Percentiles rank a stretch among this genome's conserved stretches.
These are phyloP conservation scores for Columba livia DNA, from an alignment of 2,113 vertebrate species.

Conservation along the genomic window DNA sequence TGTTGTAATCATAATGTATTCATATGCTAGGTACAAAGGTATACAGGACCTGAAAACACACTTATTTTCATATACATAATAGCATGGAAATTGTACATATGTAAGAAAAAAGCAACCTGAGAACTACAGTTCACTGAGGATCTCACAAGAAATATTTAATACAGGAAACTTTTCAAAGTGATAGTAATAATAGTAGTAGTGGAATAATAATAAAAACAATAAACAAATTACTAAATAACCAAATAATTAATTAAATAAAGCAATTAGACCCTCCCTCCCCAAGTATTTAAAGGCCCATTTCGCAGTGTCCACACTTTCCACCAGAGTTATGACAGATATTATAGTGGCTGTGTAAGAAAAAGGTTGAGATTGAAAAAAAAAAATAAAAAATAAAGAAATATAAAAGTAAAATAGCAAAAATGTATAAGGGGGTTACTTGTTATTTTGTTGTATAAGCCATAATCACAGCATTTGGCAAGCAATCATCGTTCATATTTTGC, in stretches of 20 bases:
- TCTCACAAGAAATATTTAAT: background rate
- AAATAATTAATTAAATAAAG: background rate
- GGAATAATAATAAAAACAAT: background rate
- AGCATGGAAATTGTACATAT: background rate
- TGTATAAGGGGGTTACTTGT: background rate
- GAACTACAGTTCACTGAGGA: background rate
- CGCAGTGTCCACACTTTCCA: background rate
- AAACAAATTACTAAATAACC: no score
- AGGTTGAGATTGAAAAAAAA: background rate
- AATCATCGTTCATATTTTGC: background rate
- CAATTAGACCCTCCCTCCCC: background rate
- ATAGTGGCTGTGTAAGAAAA: background rate
- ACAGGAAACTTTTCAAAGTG: background rate
- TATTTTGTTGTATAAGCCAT: background rate
- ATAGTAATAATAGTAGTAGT: background rate
- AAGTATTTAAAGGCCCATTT: background rate
- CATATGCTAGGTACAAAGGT: background rate
- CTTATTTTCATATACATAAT: background rate
- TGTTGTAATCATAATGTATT: background rate
- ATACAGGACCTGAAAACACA: background rate
- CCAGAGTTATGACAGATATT: background rate
- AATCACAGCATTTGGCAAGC: background rate
- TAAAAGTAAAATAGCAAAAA: background rate
- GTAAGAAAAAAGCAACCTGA: background rate
- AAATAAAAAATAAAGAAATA: fast-evolving